Base-by-base conservation (phyloP, 2,888 invertebrate genomes). In the Yponomeuta cagnagella region DNA sequence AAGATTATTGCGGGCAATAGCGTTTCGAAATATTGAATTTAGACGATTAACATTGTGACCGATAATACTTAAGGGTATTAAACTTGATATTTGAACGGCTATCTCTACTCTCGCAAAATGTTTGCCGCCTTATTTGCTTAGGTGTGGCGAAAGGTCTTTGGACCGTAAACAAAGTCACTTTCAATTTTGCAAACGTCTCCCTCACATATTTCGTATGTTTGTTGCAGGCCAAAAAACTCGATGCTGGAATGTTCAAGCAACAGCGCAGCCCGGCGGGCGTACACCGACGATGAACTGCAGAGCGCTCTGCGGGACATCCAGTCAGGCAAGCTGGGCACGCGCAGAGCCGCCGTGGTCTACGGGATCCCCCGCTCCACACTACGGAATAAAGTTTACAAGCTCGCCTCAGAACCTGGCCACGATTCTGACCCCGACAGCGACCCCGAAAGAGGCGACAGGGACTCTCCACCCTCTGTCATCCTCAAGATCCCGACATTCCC, bases 311-410 rank as follows among this genome's bases (percentile, higher is more conserved):
- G 96, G 73, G 99, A 98, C 88, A 98, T 99, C 82, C 96, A 97
- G 86, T 96, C 96, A 76, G 98, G 98, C 30, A 96, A 97, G 81
- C 93, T 99, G 77, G 98, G 98, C 75, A 98, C 98, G 8, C 93
- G 98, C 68, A 94, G 98, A 72, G 98, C 99, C 10, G 97, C 99
- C 70, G 97, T 97, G 71, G 96, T 98, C 79, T 99, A 99, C 89
- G 98, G 98, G 79, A 98, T 99, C 83, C 99, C 99, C 9, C 94
- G 99, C 75, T 98, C 99, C 75, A 99, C 98, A 43, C 94, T 99
- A 70, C 95, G 99, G 74, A 99, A 98, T 93, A 99, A 99, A 92
- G 97, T 97, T 83, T 96, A 96, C 93, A 97, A 97, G 87, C 93
- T 96, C 80, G 93, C 95, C 72, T 91, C 95, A 88, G 96, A 96